Conservation (phyloP, 2,888 invertebrate genomes). For the Pseudococcus jackbeardsleyi region DNA sequence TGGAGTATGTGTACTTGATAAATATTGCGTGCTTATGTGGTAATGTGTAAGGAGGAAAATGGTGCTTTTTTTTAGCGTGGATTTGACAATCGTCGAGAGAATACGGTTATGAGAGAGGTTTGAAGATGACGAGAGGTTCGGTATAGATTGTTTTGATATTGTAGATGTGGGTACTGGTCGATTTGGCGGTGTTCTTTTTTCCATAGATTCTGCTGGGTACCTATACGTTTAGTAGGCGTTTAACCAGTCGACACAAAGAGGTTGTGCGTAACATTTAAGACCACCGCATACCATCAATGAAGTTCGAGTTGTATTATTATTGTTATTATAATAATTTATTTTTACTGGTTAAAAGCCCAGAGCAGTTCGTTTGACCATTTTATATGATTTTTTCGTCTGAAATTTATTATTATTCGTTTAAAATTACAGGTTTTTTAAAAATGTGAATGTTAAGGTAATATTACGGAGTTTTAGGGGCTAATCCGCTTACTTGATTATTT, state of each 20-base stretch:
- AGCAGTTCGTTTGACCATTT: constrained; percentile 34
- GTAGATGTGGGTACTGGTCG: background rate
- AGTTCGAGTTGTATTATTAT: constrained; percentile 46
- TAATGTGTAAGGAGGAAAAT: background rate
- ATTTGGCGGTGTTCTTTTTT: constrained; percentile 12
- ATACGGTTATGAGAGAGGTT: background rate
- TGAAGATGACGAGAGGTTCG: background rate
- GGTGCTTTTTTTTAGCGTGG: background rate
- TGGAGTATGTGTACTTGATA: background rate
- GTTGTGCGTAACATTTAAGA: constrained; percentile 50
- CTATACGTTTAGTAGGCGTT: constrained; percentile 16
- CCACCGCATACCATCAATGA: constrained; percentile 44
- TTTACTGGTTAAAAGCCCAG: constrained; percentile 32
- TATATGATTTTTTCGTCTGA: background rate
- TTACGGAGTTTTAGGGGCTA: background rate
- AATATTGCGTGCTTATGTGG: constrained; percentile 42
- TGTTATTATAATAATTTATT: constrained; percentile 56
- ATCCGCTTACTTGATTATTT: background rate
- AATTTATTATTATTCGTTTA: constrained; percentile 45
- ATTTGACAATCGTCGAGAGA: background rate
- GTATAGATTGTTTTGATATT: background rate
- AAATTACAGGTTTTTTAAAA: constrained; percentile 43
- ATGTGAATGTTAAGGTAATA: constrained; percentile 28
- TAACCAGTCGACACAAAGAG: constrained; percentile 43
- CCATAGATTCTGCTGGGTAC: background rate